Base-by-base conservation (phyloP, 2,797 vertebrate genomes). In the Phylloscopus collybita region DNA sequence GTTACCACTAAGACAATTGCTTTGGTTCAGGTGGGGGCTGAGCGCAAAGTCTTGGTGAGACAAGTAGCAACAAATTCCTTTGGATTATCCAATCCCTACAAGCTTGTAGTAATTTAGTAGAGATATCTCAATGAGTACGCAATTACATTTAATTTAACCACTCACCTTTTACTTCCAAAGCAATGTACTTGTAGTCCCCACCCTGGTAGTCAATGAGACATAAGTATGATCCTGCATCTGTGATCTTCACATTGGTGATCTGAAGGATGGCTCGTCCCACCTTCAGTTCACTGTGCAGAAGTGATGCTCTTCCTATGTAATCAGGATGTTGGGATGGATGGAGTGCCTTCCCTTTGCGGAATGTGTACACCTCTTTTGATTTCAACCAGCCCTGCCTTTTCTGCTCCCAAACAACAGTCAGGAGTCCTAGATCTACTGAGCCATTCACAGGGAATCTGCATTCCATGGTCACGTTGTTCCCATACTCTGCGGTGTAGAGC, bases 151-250 rank as follows among this genome's bases (percentile, higher is more conserved):
- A 34, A 45, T 71, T 75, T 47, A 40, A 5, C 18, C 61, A 97
- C 97, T 97, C 69, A 99, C 98, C 99, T 97, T 82, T 97, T 79
- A 99, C 98, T 72, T 98, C 95, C 82, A 99, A 96, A 17, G 19
- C 95, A 61, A 98, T 97, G 17, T 96, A 96, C 92, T 99, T 98
- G 91, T 98, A 98, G 96, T 99, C 98, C 27, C 96, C 96, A 0
- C 97, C 98, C 13, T 44, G 83, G 34, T 97, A 97, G 38, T 98
- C 69, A 83, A 99, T 97, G 67, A 98, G 75, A 85, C 99, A 99
- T 72, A 96, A 97, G 81, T 99, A 99, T 5, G 20, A 96, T 16
- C 99, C 99, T 0, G 98, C 96, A 16, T 99, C 99, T 22, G 69
- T 97, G 54, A 99, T 97, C 85, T 90, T 97, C 47, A 99, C 96